phyloP scores from a whole-genome alignment of 2,113 vertebrate species.

The Orycteropus afer region DNA sequence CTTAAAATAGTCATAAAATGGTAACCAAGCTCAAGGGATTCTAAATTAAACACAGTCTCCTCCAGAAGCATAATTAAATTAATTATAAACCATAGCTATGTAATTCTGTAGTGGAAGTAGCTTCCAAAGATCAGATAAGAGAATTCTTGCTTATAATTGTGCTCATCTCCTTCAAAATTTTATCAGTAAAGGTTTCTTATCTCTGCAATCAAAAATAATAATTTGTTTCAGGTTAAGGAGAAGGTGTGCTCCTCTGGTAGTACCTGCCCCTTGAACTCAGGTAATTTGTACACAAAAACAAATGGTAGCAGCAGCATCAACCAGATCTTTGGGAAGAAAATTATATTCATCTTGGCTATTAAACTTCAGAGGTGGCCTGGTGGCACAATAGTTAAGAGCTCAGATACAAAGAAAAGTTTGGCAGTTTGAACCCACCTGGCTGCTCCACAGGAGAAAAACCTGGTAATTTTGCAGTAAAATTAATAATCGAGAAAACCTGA shows the following conservation, averaged over 20 bases:
- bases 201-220: background rate
- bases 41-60: conserved; percentile 49
- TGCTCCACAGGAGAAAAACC: too few relatives aligned
- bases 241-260: background rate
- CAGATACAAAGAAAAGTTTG: too few relatives aligned
- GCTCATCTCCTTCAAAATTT: background rate
- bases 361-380: background rate
- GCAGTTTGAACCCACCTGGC: too few relatives aligned
- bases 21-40: conserved; percentile 4
- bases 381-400: too few relatives aligned
- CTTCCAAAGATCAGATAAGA: background rate
- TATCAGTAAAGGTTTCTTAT: background rate
- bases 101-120: background rate
- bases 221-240: background rate
- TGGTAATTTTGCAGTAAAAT: too few relatives aligned
- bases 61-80: conserved; percentile 48
- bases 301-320: background rate
- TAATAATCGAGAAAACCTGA: too few relatives aligned
- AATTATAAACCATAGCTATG: background rate
- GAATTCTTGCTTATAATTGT: background rate
- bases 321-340: background rate
- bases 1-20: conserved; percentile 44
- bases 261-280: background rate
- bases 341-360: background rate
- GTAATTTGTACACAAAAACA: background rate